Percentiles rank a stretch among this genome's conserved stretches.
phyloP scores from a whole-genome alignment of 92 coral and sea anemone genomes.

The Heliopora coerulea region DNA sequence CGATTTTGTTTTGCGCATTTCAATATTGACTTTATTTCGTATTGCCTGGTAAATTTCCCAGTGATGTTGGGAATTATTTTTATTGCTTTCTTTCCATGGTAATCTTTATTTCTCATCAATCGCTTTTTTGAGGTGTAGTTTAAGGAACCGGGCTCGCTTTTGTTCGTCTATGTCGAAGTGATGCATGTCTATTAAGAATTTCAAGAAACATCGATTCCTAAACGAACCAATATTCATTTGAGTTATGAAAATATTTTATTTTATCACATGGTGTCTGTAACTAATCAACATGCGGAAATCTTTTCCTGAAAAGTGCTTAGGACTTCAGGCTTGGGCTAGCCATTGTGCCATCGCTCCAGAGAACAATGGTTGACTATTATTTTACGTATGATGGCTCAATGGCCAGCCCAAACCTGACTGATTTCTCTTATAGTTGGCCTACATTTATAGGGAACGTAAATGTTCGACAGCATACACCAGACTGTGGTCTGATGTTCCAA shows the following conservation, averaged over 20 bases:
- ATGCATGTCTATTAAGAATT: slow-evolving; percentile 31
- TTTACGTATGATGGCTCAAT: no score
- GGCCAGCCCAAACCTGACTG: no score
- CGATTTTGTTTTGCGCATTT: slow-evolving; percentile 20
- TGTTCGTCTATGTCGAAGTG: slow-evolving; percentile 17
- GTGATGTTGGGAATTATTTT: not conserved
- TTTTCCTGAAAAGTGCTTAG: no score
- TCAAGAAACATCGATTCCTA: slow-evolving; percentile 16
- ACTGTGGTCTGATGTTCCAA: not conserved
- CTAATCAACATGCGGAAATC: not conserved
- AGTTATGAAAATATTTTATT: not conserved
- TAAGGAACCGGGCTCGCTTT: slow-evolving; percentile 25
- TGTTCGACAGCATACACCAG: slow-evolving; percentile 3
- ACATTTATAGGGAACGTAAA: no score
- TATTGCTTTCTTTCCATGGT: slow-evolving; percentile 26
- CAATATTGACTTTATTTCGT: slow-evolving; percentile 15
- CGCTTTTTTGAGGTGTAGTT: slow-evolving; percentile 15
- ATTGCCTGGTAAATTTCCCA: slow-evolving; percentile 7
- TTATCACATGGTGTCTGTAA: not conserved
- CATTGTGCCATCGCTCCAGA: no score
- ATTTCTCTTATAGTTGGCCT: no score
- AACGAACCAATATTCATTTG: slow-evolving; percentile 24
- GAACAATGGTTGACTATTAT: no score
- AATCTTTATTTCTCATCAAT: slow-evolving; percentile 33
- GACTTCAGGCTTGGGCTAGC: no score